These are phyloP conservation scores for Drosophila sproati DNA, from an alignment of 1,140 invertebrate species.

Conservation along the genomic window DNA sequence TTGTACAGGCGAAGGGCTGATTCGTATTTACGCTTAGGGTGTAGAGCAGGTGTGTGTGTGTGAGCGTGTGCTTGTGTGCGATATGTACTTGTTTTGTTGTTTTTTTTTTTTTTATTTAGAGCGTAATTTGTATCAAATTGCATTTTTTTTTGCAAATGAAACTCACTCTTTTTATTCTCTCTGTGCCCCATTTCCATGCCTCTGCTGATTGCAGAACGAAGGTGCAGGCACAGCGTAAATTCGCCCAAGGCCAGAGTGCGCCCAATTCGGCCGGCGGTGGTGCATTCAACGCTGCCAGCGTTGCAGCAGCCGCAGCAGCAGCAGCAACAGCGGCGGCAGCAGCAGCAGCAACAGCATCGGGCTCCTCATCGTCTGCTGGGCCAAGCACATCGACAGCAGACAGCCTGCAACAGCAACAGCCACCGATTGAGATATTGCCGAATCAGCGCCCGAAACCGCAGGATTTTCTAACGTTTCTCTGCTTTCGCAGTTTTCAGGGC, in stretches of 20 bases:
- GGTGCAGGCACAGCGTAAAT: conserved; percentile 95
- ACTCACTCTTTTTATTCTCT: conserved; percentile 36
- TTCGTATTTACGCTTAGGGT: conserved; percentile 45
- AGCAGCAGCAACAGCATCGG: conserved; percentile 85
- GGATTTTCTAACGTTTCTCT: conserved; percentile 95
- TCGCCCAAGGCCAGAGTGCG: conserved; percentile 91
- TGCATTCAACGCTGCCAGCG: conserved; percentile 45
- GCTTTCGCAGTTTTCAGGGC: conserved; percentile 90
- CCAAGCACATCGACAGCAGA: conserved; percentile 83
- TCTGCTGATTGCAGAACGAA: conserved; percentile 86
- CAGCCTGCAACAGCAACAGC: conserved; percentile 70
- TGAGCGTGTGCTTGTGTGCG: conserved; percentile 1
- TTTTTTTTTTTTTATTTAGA: conserved; percentile 33
- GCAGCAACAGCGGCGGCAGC: conserved; percentile 66
- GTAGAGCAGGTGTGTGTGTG: conserved; percentile 45
- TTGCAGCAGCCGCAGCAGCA: conserved; percentile 51
- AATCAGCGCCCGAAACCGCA: conserved; percentile 93
- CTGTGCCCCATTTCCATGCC: neutral
- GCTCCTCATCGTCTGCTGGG: conserved; percentile 54
- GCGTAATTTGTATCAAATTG: conserved; percentile 57
- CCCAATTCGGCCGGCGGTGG: conserved; percentile 70
- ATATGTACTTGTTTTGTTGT: conserved; percentile 39
- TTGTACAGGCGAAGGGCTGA: conserved; percentile 58
- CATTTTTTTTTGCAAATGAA: conserved; percentile 52
- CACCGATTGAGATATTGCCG: conserved; percentile 87